Conservation (phyloP, 2,888 invertebrate genomes). For the Linnaemya vulpina region DNA sequence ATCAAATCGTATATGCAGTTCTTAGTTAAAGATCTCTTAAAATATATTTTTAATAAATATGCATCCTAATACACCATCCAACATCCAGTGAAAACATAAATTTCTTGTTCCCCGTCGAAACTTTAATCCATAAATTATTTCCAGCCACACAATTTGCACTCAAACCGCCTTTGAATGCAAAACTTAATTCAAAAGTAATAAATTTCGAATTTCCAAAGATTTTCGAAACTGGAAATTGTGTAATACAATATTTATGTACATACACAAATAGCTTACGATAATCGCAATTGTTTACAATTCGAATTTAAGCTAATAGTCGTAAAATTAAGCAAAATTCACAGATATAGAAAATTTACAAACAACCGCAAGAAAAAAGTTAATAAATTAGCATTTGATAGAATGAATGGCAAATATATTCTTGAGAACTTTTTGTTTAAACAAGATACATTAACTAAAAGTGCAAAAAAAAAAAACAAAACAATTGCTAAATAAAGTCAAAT, state of each 20-base stretch:
- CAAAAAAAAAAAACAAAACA: constrained; percentile 27
- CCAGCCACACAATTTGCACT: neutral
- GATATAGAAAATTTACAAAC: constrained; percentile 37
- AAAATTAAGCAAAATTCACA: constrained; percentile 41
- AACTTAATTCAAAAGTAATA: constrained; percentile 21
- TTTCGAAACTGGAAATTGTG: constrained; percentile 51
- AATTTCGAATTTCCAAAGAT: constrained; percentile 7
- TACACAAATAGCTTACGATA: constrained; percentile 24
- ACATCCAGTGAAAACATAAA: too few species aligned
- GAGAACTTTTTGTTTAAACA: constrained; percentile 32
- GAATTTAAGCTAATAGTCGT: constrained; percentile 58
- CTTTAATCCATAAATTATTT: neutral
- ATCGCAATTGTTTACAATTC: constrained; percentile 66
- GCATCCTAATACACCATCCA: too few species aligned
- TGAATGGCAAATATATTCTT: constrained; percentile 13
- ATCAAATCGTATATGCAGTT: too few species aligned
- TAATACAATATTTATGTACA: constrained; percentile 15
- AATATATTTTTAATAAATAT: too few species aligned
- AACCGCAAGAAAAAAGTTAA: constrained; percentile 26
- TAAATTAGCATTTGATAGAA: constrained; percentile 43
- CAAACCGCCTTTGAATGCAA: neutral
- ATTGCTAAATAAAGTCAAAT: constrained; percentile 23
- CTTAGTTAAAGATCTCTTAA: too few species aligned
- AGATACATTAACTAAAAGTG: neutral
- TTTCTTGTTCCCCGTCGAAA: neutral